phyloP scores from a whole-genome alignment of 2,888 invertebrate genomes.

The Nymphalis c-album region DNA sequence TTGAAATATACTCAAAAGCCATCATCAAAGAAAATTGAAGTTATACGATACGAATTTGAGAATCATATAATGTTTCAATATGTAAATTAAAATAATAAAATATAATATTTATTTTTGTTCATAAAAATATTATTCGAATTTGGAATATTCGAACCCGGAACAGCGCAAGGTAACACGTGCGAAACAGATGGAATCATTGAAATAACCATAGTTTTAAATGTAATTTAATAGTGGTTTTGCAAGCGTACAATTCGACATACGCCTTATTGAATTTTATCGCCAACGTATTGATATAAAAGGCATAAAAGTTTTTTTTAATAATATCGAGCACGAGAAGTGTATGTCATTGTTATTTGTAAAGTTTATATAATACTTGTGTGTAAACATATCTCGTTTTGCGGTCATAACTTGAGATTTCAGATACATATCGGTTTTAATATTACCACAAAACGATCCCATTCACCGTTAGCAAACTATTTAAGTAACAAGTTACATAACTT shows the following conservation, averaged over 20 bases:
- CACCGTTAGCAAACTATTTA: slow-evolving; percentile 25
- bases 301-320: too few relatives aligned
- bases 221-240: neutral
- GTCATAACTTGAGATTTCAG: slow-evolving; percentile 32
- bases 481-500: slow-evolving; percentile 2
- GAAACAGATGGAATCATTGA: slow-evolving; percentile 9
- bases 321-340: too few relatives aligned
- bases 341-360: slow-evolving; percentile 6
- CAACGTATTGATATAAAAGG: too few relatives aligned
- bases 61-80: too few relatives aligned
- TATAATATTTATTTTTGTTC: too few relatives aligned
- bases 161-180: slow-evolving; percentile 1
- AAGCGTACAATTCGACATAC: too few relatives aligned
- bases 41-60: too few relatives aligned
- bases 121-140: slow-evolving; percentile 5
- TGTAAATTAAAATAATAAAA: too few relatives aligned
- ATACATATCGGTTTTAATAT: slow-evolving; percentile 30
- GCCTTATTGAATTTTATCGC: too few relatives aligned
- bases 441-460: slow-evolving; percentile 39
- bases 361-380: slow-evolving; percentile 31
- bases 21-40: too few relatives aligned
- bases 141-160: slow-evolving; percentile 13
- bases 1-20: too few relatives aligned
- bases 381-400: slow-evolving; percentile 33
- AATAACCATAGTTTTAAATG: slow-evolving; percentile 15